Percentiles rank a stretch among this genome's conserved stretches.
phyloP scores from a whole-genome alignment of 2,888 invertebrate species.

The Biston betularia region DNA sequence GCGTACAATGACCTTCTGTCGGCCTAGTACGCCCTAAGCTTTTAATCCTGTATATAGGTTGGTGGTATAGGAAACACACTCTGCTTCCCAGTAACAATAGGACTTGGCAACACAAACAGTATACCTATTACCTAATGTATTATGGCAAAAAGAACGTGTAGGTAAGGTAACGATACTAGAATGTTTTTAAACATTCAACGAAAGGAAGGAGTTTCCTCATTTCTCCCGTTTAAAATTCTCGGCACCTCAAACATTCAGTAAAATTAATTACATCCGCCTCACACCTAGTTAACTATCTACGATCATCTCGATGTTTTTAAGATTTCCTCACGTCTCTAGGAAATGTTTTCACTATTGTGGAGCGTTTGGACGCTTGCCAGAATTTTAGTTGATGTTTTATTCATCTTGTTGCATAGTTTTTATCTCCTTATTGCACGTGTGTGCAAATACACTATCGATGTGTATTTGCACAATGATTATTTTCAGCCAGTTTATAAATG shows the following conservation, averaged over 20 bases:
- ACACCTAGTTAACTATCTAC: conserved; percentile 29
- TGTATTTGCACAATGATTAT: conserved; percentile 38
- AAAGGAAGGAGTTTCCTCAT: conserved; percentile 6
- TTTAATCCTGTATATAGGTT: no score
- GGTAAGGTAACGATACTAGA: neutral
- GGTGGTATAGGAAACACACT: no score
- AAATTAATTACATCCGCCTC: conserved; percentile 17
- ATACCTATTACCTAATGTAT: no score
- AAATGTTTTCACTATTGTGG: conserved; percentile 38
- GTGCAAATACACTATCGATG: conserved; percentile 28
- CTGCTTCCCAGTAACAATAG: no score
- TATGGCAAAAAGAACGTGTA: no score
- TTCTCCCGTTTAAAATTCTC: conserved; percentile 12
- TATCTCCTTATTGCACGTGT: conserved; percentile 50
- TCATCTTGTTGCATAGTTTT: conserved; percentile 59
- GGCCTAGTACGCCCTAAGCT: no score
- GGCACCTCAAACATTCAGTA: conserved; percentile 7
- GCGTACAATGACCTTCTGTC: no score
- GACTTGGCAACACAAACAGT: no score
- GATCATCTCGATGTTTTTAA: conserved; percentile 22
- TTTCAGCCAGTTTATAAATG: conserved; percentile 35
- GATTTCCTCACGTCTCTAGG: conserved; percentile 16
- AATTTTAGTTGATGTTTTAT: conserved; percentile 55
- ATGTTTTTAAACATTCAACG: neutral
- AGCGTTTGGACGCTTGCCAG: conserved; percentile 56